phyloP scores from a whole-genome alignment of 2,888 invertebrate genomes.

The Lepidochrysops patricia region DNA sequence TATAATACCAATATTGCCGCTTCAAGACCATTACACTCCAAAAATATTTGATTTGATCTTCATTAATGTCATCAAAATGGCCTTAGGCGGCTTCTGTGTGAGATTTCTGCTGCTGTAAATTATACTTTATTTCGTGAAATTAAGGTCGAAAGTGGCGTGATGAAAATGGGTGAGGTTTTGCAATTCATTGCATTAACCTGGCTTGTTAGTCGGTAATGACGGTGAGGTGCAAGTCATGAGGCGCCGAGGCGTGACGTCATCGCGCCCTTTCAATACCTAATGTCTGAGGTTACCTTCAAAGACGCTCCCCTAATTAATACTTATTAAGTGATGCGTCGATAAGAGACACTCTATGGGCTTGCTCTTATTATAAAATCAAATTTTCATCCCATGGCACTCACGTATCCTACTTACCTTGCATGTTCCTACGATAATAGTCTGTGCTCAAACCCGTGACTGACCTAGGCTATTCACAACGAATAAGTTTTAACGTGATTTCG shows the following conservation, averaged over 20 bases:
- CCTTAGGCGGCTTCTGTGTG: conserved; percentile 55
- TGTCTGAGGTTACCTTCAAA: conserved; percentile 66
- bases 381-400: too few species aligned
- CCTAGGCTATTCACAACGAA: too few species aligned
- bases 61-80: conserved; percentile 67
- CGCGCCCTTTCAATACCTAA: conserved; percentile 62
- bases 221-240: conserved; percentile 65
- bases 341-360: neutral
- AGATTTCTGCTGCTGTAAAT: conserved; percentile 23
- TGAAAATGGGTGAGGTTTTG: conserved; percentile 40
- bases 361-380: too few species aligned
- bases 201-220: conserved; percentile 72
- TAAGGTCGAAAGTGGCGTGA: conserved; percentile 32
- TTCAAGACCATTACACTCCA: conserved; percentile 39
- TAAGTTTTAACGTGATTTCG: too few species aligned
- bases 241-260: conserved; percentile 57
- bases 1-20: conserved; percentile 31
- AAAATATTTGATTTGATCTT: conserved; percentile 56
- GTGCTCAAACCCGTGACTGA: too few species aligned
- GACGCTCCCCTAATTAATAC: conserved; percentile 67
- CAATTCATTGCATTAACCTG: conserved; percentile 72
- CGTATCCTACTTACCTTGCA: too few species aligned
- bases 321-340: conserved; percentile 32
- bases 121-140: conserved; percentile 30
- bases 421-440: too few species aligned